Evolutionary conservation across 2,797 vertebrate genomes (phyloP).

Genomic region (Poeciliopsis paucimaculata): DNA sequence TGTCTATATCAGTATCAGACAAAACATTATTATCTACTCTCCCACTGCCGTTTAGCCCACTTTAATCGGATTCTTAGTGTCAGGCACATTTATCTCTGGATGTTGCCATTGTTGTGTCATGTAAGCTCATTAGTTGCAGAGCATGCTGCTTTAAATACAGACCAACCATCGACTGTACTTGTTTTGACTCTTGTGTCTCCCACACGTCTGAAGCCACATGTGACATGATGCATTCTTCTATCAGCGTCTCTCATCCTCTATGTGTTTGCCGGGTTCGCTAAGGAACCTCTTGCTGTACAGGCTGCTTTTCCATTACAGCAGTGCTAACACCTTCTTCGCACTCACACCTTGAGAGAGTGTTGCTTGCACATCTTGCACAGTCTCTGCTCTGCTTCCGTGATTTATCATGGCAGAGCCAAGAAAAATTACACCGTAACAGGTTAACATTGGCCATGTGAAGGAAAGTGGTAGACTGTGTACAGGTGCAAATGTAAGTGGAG

Average conservation of each 20-base stretch:
- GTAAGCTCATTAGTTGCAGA: background rate
- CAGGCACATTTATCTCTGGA: constrained; percentile 15
- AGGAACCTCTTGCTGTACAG: constrained; percentile 28
- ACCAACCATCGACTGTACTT: constrained; percentile 3
- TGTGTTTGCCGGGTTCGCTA: constrained; percentile 16
- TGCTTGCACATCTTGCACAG: constrained; percentile 58
- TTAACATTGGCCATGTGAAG: constrained; percentile 50
- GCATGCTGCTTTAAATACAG: constrained; percentile 9
- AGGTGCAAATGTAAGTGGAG: constrained; percentile 37
- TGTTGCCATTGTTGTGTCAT: background rate
- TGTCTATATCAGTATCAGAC: constrained; percentile 4
- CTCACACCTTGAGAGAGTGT: constrained; percentile 64
- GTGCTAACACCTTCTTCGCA: constrained; percentile 70
- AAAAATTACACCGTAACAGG: constrained; percentile 51
- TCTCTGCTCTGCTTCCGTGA: constrained; percentile 53
- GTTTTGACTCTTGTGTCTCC: background rate
- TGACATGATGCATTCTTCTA: constrained; percentile 6
- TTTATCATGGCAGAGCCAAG: constrained; percentile 40
- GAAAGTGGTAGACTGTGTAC: constrained; percentile 29
- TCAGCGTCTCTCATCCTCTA: background rate
- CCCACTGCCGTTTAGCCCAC: constrained; percentile 16
- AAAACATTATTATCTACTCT: constrained; percentile 9
- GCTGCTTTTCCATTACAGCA: constrained; percentile 54
- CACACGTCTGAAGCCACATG: constrained; percentile 1
- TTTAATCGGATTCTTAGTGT: background rate